These are phyloP conservation scores for Poliocrania exsul DNA, from an alignment of 2,797 vertebrate genomes.

Conservation along the genomic window DNA sequence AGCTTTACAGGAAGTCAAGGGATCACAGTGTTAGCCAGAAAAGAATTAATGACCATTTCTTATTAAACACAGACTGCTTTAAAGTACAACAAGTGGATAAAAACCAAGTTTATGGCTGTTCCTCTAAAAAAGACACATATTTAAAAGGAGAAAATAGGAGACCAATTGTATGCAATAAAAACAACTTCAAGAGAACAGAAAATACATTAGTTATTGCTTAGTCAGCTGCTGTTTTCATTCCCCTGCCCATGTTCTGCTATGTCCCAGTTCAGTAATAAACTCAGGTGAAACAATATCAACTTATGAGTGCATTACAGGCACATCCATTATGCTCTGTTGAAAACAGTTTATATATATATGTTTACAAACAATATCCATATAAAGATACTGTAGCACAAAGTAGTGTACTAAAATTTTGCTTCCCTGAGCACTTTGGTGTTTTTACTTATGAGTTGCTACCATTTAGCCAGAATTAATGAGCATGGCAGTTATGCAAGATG, in stretches of 20 bases:
- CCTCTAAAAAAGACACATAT: neutral
- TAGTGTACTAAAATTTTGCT: neutral
- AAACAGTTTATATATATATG: neutral
- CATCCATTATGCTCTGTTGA: neutral
- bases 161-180: neutral
- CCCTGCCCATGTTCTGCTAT: neutral
- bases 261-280: neutral
- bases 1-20: constrained; percentile 38
- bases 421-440: neutral
- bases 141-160: neutral
- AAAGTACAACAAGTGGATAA: neutral
- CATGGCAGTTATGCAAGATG: neutral
- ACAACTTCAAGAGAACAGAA: neutral
- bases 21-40: constrained; percentile 46
- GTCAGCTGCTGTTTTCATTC: neutral
- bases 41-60: constrained; percentile 53
- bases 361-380: neutral
- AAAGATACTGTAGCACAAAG: neutral
- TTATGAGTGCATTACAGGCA: neutral
- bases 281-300: neutral
- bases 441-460: neutral
- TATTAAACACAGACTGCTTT: constrained; percentile 48
- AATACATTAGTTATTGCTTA: neutral
- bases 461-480: neutral
- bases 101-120: neutral